Evolutionary conservation across 2,797 vertebrate genomes (phyloP), one percentile per base, ranked within the genome.

Genomic region (Poeciliopsis turneri): DNA sequence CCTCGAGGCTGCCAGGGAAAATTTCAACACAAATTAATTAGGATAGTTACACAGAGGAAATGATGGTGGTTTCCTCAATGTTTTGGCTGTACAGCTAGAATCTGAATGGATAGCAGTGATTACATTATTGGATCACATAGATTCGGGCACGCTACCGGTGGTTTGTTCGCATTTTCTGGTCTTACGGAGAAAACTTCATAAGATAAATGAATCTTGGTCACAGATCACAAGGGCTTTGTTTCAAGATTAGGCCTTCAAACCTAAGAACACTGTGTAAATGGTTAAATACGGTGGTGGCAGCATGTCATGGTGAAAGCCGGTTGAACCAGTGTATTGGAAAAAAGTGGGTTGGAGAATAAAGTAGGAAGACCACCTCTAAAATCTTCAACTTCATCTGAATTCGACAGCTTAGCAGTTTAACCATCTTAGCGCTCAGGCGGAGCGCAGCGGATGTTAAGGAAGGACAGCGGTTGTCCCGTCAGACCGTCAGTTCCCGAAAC

Each of bases 1-100:
- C 78, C 83, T 68, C 57, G 12, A 39, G 72, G 69, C 78, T 77
- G 41, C 49, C 36, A 76, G 76, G 72, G 55, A 75, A 72, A 74
- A 64, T 70, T 81, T 90, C 53, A 49, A 46, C 74, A 76, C 72
- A 15, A 49, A 76, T 70, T 88, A 86, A 90, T 90, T 85, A 86
- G 80, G 68, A 47, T 6, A 23, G 55, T 46, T 61, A 23, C 39
- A 28, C 2, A 23, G 39, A 18, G 3, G 57, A 57, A 74, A 41
- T 55, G 12, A 3, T n/a, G 68, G 39, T 41, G 45, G 28, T 70
- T 69, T 45, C 41, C 13, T 45, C 5, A 45, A 16, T n/a, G 41
- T 70, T 45, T 70, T 70, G 41, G 43, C 23, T 4, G 10, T 69
- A 2, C n/a, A 13, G 25, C 9, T n/a, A n/a, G 41, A 45, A 45